Evolutionary conservation across 1,140 invertebrate species (phyloP).

Genomic region (Steinernema feltiae): DNA sequence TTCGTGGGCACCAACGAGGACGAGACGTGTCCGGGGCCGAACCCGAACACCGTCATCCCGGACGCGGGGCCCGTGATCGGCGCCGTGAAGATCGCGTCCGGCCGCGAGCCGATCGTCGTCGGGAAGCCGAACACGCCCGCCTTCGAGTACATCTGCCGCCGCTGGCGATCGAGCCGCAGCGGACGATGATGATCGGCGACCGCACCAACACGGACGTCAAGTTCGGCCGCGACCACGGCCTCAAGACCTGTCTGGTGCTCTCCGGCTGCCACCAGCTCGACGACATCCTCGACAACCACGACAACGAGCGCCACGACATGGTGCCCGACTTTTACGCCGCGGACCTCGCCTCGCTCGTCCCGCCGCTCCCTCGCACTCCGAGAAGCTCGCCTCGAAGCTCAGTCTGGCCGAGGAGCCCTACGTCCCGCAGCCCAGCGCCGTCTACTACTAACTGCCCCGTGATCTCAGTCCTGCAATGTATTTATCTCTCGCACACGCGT

Average conservation of each 20-base stretch:
- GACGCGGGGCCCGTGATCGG: constrained; percentile 67
- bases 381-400: background rate
- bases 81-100: constrained; percentile 74
- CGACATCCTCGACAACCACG: constrained; percentile 47
- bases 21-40: constrained; percentile 68
- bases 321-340: constrained; percentile 53
- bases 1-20: constrained; percentile 92
- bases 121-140: constrained; percentile 74
- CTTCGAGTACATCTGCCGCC: constrained; percentile 61
- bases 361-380: no score
- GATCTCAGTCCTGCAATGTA: constrained; percentile 4
- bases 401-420: background rate
- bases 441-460: background rate
- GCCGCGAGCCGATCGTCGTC: constrained; percentile 72
- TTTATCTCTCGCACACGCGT: background rate
- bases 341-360: constrained; percentile 45
- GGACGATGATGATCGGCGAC: constrained; percentile 89
- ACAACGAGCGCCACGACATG: constrained; percentile 44
- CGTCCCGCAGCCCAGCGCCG: background rate
- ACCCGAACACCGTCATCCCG: constrained; percentile 62
- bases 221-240: constrained; percentile 51
- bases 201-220: constrained; percentile 59
- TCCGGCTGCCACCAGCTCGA: constrained; percentile 55
- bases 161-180: constrained; percentile 67
- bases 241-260: constrained; percentile 49